Conservation (phyloP, 2,113 vertebrate species). For the Mustela nigripes region DNA sequence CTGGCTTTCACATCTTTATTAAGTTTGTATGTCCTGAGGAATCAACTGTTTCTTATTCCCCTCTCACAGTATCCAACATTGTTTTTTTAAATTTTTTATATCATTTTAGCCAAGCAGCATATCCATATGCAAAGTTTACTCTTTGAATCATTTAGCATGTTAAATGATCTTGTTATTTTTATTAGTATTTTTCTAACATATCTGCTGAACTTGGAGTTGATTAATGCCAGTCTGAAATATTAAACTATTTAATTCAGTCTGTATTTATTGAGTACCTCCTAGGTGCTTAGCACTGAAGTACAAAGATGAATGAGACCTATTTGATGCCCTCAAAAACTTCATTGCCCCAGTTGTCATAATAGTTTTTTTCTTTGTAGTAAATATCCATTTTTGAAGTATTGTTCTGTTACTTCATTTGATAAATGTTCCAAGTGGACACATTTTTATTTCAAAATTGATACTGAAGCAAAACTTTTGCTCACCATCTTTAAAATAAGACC, state of each 20-base stretch:
- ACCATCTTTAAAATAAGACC: conserved; percentile 27
- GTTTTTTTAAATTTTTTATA: conserved; percentile 21
- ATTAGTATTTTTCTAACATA: conserved; percentile 15
- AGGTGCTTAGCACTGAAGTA: background rate
- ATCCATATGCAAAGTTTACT: conserved; percentile 2
- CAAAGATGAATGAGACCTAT: conserved; percentile 29
- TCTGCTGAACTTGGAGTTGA: conserved; percentile 9
- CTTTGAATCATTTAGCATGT: conserved; percentile 24
- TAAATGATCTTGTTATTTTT: conserved; percentile 48
- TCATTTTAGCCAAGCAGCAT: conserved; percentile 36
- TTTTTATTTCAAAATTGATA: conserved; percentile 55
- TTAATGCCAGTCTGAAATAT: conserved; percentile 29
- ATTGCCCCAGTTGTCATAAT: background rate
- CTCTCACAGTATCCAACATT: background rate
- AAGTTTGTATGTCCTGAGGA: background rate
- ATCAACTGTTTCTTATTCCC: background rate
- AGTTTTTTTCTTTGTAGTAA: conserved; percentile 42
- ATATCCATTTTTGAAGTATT: conserved; percentile 27
- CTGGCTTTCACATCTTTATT: conserved; percentile 25
- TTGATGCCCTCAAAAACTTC: background rate
- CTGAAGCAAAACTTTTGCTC: conserved; percentile 21
- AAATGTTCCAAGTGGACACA: conserved; percentile 21
- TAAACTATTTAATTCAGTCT: conserved; percentile 11
- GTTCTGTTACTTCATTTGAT: conserved; percentile 16
- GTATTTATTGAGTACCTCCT: conserved; percentile 22